Percentiles rank a stretch among this genome's conserved stretches.
These are phyloP conservation scores for Taurulus bubalis DNA, from an alignment of 2,113 vertebrate genomes.

Conservation along the genomic window DNA sequence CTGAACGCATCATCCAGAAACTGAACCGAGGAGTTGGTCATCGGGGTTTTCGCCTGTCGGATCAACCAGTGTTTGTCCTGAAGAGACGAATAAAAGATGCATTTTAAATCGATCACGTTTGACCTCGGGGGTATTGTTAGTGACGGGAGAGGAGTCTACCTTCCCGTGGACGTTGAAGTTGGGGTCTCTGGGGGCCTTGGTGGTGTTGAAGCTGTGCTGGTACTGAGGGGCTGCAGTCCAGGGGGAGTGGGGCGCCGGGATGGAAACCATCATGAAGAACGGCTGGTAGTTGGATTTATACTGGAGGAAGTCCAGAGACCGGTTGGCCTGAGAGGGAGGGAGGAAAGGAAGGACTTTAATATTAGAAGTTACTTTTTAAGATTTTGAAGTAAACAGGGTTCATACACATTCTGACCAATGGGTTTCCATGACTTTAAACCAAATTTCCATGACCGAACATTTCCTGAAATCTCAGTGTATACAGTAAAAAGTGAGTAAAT, in stretches of 20 bases:
- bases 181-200: conserved; percentile 92
- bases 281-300: conserved; percentile 92
- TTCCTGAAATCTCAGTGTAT: no score
- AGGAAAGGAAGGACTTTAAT: neutral
- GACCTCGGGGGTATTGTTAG: neutral
- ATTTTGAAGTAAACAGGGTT: no score
- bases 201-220: conserved; percentile 84
- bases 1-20: conserved; percentile 94
- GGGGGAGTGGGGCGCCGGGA: conserved; percentile 94
- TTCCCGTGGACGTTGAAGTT: conserved; percentile 95
- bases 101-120: neutral
- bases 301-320: conserved; percentile 94
- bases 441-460: no score
- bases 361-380: no score
- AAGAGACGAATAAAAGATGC: conserved; percentile 3
- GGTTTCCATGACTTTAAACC: no score
- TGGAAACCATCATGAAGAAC: conserved; percentile 99
- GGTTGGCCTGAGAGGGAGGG: conserved; percentile 87
- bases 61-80: conserved; percentile 99
- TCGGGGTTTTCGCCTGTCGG: conserved; percentile 96
- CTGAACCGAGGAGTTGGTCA: conserved; percentile 94
- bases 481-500: no score
- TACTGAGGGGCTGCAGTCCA: conserved; percentile 98
- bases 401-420: no score
- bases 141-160: neutral